Evolutionary conservation across 2,113 vertebrate species (phyloP).

Genomic region (Ictalurus punctatus): DNA sequence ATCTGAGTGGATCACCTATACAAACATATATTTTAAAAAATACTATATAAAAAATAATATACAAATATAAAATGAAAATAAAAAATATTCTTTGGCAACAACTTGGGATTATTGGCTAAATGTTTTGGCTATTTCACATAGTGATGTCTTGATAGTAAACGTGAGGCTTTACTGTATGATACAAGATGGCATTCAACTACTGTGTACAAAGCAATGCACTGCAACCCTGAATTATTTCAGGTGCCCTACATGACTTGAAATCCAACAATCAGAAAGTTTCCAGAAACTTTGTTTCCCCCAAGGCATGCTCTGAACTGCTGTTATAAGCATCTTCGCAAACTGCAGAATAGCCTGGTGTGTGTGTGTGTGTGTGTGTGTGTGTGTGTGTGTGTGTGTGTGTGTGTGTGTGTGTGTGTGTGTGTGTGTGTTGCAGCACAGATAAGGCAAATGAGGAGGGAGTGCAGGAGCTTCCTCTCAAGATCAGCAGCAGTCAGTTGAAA

Average conservation of each 20-base stretch:
- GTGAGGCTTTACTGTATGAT: background rate
- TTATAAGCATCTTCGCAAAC: conserved; percentile 58
- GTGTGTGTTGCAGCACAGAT: background rate
- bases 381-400: background rate
- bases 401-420: background rate
- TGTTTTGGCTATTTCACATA: background rate
- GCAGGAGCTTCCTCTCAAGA: conserved; percentile 46
- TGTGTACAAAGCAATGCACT: background rate
- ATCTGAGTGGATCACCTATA: background rate
- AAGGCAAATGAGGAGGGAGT: conserved; percentile 18
- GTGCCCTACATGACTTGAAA: background rate
- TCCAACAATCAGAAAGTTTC: conserved; percentile 1
- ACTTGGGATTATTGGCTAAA: background rate
- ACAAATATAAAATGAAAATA: background rate
- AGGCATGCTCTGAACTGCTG: conserved; percentile 49
- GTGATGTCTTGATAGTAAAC: background rate
- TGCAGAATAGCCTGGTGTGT: conserved; percentile 46
- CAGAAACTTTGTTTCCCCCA: conserved; percentile 44
- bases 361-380: background rate
- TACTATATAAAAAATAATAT: background rate
- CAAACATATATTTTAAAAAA: background rate
- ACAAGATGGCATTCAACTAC: background rate
- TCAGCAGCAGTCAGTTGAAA: conserved; percentile 51
- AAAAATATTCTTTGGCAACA: background rate
- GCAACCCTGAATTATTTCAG: background rate